Base-by-base conservation (phyloP, 2,113 vertebrate species). In the Indicator maculatus region DNA sequence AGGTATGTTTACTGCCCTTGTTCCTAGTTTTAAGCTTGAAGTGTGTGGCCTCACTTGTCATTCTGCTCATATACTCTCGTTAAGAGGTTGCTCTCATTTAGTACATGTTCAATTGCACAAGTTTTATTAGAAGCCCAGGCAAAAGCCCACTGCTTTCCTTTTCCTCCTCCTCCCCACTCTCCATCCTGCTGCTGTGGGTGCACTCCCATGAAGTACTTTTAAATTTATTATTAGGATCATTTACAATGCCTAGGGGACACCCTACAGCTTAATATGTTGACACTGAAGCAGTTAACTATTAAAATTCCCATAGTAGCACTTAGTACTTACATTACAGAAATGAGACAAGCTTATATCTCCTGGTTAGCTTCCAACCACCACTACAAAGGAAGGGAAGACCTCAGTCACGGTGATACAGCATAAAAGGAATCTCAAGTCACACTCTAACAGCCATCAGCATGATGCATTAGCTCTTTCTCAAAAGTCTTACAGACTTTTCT, bases 51-150 rank as follows among this genome's bases (percentile, higher is more conserved):
- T 72, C 38, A 58, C 39, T 78, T 89, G 86, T 63, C 92, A 86
- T 88, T 95, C 91, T 69, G 81, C 66, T 83, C 87, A n/a, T 53
- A 83, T 31, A 8, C 60, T 94, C 85, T 82, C 5, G 5, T 95
- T 91, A 94, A 44, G 28, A 96, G 23, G 36, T 38, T 82, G 44
- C 24, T 92, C 76, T 91, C 83, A 79, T 93, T 97, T 81, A 87
- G 83, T 50, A 91, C 65, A 86, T 76, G 73, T 44, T 93, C 81
- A 93, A 85, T 93, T 95, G 91, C 4, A 69, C 21, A 33, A 74
- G 67, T 90, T 86, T 81, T 74, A 92, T 74, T 81, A 70, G 58
- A 91, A 74, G 19, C 41, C 78, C 33, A 60, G 39, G 47, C 58
- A 88, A 88, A 90, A 72, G 21, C 1, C 31, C 16, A 74, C 47